Percentiles rank a stretch among this genome's conserved stretches.
Evolutionary conservation across 2,888 invertebrate genomes (phyloP).

Genomic region (Prenolepis imparis): DNA sequence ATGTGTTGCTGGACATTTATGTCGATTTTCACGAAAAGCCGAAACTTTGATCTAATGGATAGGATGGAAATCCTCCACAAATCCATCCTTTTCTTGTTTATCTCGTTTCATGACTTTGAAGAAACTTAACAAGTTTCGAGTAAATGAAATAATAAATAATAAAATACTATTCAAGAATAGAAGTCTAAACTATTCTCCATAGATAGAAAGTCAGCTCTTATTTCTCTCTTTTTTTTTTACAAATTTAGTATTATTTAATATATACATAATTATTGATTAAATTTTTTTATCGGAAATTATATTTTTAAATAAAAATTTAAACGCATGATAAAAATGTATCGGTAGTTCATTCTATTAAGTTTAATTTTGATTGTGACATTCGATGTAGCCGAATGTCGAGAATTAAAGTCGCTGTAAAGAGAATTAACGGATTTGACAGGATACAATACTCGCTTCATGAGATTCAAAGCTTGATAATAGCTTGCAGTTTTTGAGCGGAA

Average conservation of each 20-base stretch:
- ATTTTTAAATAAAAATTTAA: neutral
- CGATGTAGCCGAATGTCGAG: neutral
- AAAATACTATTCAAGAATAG: neutral
- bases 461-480: constrained; percentile 45
- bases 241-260: neutral
- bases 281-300: constrained; percentile 15
- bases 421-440: constrained; percentile 38
- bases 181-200: neutral
- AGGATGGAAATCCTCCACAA: neutral
- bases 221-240: neutral
- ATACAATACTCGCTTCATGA: constrained; percentile 30
- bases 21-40: neutral
- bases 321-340: constrained; percentile 2
- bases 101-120: neutral
- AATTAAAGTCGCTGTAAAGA: constrained; percentile 16
- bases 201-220: neutral
- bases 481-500: constrained; percentile 29
- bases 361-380: constrained; percentile 1
- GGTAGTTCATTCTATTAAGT: neutral
- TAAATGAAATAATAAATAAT: neutral
- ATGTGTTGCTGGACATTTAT: neutral
- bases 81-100: neutral
- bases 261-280: neutral
- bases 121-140: neutral
- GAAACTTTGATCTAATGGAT: neutral